These are phyloP conservation scores for Acipenser ruthenus DNA, from an alignment of 2,797 vertebrate species.

Conservation along the genomic window DNA sequence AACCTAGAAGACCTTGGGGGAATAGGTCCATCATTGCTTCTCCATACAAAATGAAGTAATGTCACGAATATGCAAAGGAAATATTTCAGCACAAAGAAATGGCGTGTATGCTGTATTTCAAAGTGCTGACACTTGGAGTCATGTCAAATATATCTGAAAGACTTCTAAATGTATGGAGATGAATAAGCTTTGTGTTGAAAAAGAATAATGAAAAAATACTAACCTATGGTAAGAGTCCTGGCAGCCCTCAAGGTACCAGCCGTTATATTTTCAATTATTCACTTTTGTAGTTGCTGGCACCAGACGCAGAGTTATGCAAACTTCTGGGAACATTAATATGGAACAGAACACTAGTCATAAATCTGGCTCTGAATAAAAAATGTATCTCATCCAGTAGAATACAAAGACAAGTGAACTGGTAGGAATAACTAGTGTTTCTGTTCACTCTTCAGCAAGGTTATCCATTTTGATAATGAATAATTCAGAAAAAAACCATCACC, in stretches of 20 bases:
- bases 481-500: slow-evolving; percentile 59
- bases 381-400: slow-evolving; percentile 4
- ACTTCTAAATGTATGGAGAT: background rate
- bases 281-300: slow-evolving; percentile 31
- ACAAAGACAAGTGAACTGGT: slow-evolving; percentile 14
- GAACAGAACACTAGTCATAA: slow-evolving; percentile 23
- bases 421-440: slow-evolving; percentile 32
- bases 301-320: slow-evolving; percentile 35
- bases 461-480: slow-evolving; percentile 51
- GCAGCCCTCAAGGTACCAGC: background rate
- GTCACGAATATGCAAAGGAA: too few species aligned
- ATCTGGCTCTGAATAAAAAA: background rate
- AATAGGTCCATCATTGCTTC: too few species aligned
- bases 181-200: slow-evolving; percentile 9
- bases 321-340: slow-evolving; percentile 43
- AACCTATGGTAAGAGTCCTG: background rate
- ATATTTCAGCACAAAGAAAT: too few species aligned
- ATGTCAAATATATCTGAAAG: background rate
- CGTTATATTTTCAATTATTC: slow-evolving; percentile 3
- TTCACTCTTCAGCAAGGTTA: slow-evolving; percentile 44
- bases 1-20: too few species aligned
- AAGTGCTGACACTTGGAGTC: background rate
- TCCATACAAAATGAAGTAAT: too few species aligned
- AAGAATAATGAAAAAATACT: background rate
- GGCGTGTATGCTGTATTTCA: too few species aligned